Evolutionary conservation across 2,113 vertebrate species (phyloP), one percentile per base, ranked within the genome.

Genomic region (Hystrix cristata): DNA sequence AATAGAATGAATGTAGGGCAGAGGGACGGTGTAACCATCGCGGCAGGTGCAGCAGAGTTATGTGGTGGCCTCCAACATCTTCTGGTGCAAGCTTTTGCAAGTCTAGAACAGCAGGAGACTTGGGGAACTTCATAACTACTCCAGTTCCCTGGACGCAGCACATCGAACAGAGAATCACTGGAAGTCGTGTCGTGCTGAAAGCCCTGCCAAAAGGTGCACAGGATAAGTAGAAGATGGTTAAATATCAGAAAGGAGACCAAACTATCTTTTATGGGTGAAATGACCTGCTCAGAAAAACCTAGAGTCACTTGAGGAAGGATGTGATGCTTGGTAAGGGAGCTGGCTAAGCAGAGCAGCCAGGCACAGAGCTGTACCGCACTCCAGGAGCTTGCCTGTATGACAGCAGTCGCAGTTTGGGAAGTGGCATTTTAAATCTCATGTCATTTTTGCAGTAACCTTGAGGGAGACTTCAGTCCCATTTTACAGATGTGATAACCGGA

Each of bases 401-500:
- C 55, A n/a, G 46, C 25, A 51, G 38, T 57, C 12, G 57, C 55
- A 21, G 46, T 72, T 88, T 76, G 79, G 15, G 72, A 92, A 81
- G 55, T 16, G 23, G 53, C 67, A 34, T 72, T 60, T 57, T 84
- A 85, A 51, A 38, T 74, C 29, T 34, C 60, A 29, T 83, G 88
- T 85, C 25, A 55, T 91, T 83, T 93, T 83, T 87, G 15, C 25
- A 57, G 1, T 72, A 90, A 64, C 31, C 29, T 51, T 67, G 16
- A 83, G 60, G 72, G 82, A 51, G 59, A 31, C 83, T 80, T 84
- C 59, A 46, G 48, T n/a, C 71, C 27, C 48, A 48, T 96, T 79
- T 90, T 43, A 53, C 62, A 91, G 51, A 51, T 55, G 16, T 85
- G 15, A 74, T 84, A 89, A 91, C 51, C 87, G 46, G 78, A 95